Evolutionary conservation across 2,113 vertebrate genomes (phyloP).

Genomic region (Microcebus jonahi): DNA sequence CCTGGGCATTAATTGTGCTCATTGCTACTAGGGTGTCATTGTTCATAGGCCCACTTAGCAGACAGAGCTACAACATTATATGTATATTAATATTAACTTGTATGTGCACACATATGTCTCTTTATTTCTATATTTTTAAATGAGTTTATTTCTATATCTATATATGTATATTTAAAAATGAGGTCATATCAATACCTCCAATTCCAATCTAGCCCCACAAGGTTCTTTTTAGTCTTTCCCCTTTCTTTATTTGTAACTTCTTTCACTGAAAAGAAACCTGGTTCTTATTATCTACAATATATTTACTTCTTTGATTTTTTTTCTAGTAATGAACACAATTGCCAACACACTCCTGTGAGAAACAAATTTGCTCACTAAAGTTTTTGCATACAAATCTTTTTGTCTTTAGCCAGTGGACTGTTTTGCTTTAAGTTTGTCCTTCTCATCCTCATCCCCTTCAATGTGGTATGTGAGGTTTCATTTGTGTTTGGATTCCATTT

Average conservation of each 20-base stretch:
- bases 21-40: background rate
- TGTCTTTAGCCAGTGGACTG: background rate
- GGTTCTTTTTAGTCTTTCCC: background rate
- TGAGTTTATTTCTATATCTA: background rate
- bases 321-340: background rate
- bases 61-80: background rate
- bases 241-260: background rate
- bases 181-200: background rate
- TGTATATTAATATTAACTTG: background rate
- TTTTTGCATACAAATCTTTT: background rate
- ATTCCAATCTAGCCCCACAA: background rate
- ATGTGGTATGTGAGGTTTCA: background rate
- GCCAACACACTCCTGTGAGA: background rate
- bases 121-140: background rate
- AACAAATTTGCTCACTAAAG: background rate
- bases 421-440: background rate
- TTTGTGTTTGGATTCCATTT: background rate
- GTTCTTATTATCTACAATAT: background rate
- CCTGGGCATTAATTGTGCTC: background rate
- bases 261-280: background rate
- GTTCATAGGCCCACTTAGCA: background rate
- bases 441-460: background rate
- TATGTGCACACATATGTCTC: background rate
- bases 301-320: background rate
- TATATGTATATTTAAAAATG: no score